A percentile compares a stretch with the other conserved stretches of the same genome.
These are phyloP conservation scores for Prosopocoilus inquinatus DNA, from an alignment of 2,888 invertebrate genomes.

Conservation along the genomic window DNA sequence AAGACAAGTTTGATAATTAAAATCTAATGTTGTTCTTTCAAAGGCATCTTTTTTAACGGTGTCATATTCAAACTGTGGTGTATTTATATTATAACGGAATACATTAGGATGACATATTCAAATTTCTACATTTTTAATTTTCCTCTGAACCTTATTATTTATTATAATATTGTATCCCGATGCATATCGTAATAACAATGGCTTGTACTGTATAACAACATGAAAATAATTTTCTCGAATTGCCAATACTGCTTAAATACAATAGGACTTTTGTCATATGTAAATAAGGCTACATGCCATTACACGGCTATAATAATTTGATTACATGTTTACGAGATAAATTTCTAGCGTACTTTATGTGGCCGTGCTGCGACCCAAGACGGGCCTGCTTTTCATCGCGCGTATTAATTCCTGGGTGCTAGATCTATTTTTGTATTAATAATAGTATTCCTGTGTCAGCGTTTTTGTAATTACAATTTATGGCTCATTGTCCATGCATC, in stretches of 20 bases:
- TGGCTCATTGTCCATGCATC: slow-evolving; percentile 12
- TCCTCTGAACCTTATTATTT: slow-evolving; percentile 36
- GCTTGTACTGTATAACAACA: slow-evolving; percentile 45
- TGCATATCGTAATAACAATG: slow-evolving; percentile 45
- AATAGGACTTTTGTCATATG: slow-evolving; percentile 49
- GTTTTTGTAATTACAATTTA: slow-evolving; percentile 17
- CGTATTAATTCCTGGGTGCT: slow-evolving; percentile 10
- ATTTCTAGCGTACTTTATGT: slow-evolving; percentile 14
- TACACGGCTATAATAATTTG: slow-evolving; percentile 24
- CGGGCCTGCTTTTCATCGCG: slow-evolving; percentile 14
- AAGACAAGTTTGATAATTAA: too few relatives aligned
- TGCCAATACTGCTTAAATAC: slow-evolving; percentile 47
- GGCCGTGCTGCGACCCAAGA: slow-evolving; percentile 9
- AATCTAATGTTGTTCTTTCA: too few relatives aligned
- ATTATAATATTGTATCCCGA: slow-evolving; percentile 45
- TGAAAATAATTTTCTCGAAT: slow-evolving; percentile 48
- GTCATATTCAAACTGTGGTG: background rate
- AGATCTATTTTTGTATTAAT: background rate
- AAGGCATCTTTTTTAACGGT: background rate
- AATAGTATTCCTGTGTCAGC: background rate
- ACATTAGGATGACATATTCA: background rate
- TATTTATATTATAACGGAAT: background rate
- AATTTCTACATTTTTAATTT: slow-evolving; percentile 8
- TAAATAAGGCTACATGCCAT: slow-evolving; percentile 39
- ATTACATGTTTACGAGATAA: slow-evolving; percentile 22